Conservation (phyloP, 1,140 invertebrate genomes). For the Drosophila melanogaster region Release_6_plus_ISO1_MT NC_004354.4:19837501-19838000, state of each 20-base stretch:
- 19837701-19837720: no score
- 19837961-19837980: constrained; percentile 41
- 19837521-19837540: neutral
- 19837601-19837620: no score
- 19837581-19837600: neutral
- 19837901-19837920: constrained; percentile 43
- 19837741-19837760: no score
- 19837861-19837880: constrained; percentile 11
- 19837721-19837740: no score
- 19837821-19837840: neutral
- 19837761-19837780: no score
- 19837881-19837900: constrained; percentile 31
- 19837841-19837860: neutral
- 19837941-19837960: constrained; percentile 58
- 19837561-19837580: neutral
- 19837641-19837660: no score
- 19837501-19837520: neutral
- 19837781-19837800: no score
- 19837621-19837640: no score
- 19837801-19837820: no score
- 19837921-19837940: neutral
- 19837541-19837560: neutral
- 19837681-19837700: no score
- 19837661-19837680: no score
- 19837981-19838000: constrained; percentile 18